Base-by-base conservation (phyloP, 2,888 invertebrate genomes). In the Hylaea fasciaria region DNA sequence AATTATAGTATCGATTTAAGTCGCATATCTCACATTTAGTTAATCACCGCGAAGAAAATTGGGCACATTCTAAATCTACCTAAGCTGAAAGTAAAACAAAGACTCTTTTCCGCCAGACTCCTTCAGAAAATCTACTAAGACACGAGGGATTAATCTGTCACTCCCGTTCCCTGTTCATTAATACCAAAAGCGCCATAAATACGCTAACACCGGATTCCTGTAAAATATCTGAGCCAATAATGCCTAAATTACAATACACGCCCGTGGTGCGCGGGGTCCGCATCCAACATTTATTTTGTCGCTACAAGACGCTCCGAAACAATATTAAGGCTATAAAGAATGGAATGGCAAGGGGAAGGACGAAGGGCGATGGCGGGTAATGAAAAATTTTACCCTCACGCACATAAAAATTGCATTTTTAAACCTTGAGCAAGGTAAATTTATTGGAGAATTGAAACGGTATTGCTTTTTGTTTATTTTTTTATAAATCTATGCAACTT, bases 301-400 rank as follows among this genome's bases (percentile, higher is more conserved):
- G 71, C 71, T 77, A 77, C 76, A 76, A 81, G 72, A 78, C 71
- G 77, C 77, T 72, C 77, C 78, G 72, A 85, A 88, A 86, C 86
- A 86, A 86, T 87, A 88, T 87, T 84, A 85, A 74, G 49, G 77
- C 81, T 69, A 83, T 87, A 84, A 86, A 86, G 78, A 83, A 85
- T 66, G 78, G 74, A 83, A 85, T 68, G 78, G 74, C 75, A 81
- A 68, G 75, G 68, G 71, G 69, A 72, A 72, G 69, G 46, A 55
- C 53, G 73, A 75, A 77, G 85, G 85, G 83, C 74, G 79, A 73
- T 72, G 66, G 62, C 61, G 65, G 69, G 77, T 85, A 88, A 87
- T 87, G 85, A 87, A 85, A 87, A 83, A 77, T 78, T 77, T 76
- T 74, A 81, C 81, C 81, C 79, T 63, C 63, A 61, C 46, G 47